A percentile compares a stretch with the other conserved stretches of the same genome.
Evolutionary conservation across 2,888 invertebrate species (phyloP).

Genomic region (Cantharis rufa): DNA sequence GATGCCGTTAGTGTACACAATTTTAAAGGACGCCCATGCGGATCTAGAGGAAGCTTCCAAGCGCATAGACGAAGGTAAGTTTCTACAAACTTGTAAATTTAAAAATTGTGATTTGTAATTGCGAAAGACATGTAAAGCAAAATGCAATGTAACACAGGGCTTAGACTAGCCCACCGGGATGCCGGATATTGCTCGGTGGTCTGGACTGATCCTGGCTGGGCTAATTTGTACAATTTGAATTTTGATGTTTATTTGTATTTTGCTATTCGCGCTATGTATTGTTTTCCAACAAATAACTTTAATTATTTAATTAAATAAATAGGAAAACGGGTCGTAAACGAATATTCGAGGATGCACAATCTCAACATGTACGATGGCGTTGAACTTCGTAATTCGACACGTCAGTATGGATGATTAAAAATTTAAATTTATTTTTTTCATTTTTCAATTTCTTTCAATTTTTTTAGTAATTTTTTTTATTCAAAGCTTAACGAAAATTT

Average conservation of each 20-base stretch:
- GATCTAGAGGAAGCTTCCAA: slow-evolving; percentile 76
- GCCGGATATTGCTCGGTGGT: background rate
- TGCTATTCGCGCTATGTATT: background rate
- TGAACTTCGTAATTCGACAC: slow-evolving; percentile 74
- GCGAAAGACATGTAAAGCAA: background rate
- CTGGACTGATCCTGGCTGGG: background rate
- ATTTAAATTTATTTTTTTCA: slow-evolving; percentile 40
- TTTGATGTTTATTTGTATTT: background rate
- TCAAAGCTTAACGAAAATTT: slow-evolving; percentile 7
- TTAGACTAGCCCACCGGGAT: background rate
- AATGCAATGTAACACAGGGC: background rate
- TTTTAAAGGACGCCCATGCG: slow-evolving; percentile 74
- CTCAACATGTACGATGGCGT: slow-evolving; percentile 76
- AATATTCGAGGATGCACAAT: slow-evolving; percentile 75
- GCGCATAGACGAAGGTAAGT: slow-evolving; percentile 76
- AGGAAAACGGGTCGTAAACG: slow-evolving; percentile 76
- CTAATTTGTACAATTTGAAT: background rate
- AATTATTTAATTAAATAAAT: slow-evolving; percentile 18
- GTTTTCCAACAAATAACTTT: background rate
- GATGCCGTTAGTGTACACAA: slow-evolving; percentile 79
- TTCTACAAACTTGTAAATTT: background rate
- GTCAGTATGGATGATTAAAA: slow-evolving; percentile 81
- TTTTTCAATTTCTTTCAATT: slow-evolving; percentile 25
- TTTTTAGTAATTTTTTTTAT: slow-evolving; percentile 34
- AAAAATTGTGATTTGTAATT: background rate